Evolutionary conservation across 2,113 vertebrate genomes (phyloP), one percentile per base, ranked within the genome.

Genomic region (Erinaceus europaeus): DNA sequence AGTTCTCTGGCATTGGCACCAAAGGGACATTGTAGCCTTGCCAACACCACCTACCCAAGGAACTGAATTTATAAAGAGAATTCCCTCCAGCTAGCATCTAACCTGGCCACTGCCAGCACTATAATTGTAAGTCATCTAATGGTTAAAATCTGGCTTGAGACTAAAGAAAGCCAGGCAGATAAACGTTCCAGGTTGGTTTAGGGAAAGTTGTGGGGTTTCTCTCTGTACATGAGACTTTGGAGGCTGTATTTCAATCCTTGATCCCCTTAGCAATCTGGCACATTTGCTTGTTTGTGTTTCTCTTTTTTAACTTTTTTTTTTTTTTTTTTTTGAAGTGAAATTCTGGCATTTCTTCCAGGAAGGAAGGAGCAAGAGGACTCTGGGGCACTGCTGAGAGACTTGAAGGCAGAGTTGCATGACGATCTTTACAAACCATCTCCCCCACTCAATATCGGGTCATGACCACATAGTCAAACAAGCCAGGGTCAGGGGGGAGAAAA

Each of bases 401-500:
- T 0, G 65, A 32, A 78, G 6, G 2, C 3, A 1, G 50, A n/a
- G 5, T 25, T 9, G 59, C 15, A 6, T 0, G 67, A 55, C 27
- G 74, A 44, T 71, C 91, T 89, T 83, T 29, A 27, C 86, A 77
- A 69, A 48, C 75, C 90, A 46, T 71, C 75, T 21, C 15, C 73
- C 53, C 23, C 27, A 15, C 11, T 1, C 14, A 3, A 0, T 17
- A 17, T 1, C 34, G 67, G 78, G 91, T 52, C 12, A 38, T 50
- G 67, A 61, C 83, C n/a, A 91, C 21, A 64, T 32, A 84, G 79
- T 72, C 93, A 84, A 76, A 79, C 9, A n/a, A 86, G 23, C 78
- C 5, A 73, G 65, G 93, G 84, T 94, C 92, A 94, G 89, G 91
- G 95, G 92, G 93, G 92, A 95, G 87, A 89, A 52, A 95, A 42